A percentile compares a stretch with the other conserved stretches of the same genome.
Evolutionary conservation across 2,113 vertebrate genomes (phyloP).

Genomic region (Panurus biarmicus): DNA sequence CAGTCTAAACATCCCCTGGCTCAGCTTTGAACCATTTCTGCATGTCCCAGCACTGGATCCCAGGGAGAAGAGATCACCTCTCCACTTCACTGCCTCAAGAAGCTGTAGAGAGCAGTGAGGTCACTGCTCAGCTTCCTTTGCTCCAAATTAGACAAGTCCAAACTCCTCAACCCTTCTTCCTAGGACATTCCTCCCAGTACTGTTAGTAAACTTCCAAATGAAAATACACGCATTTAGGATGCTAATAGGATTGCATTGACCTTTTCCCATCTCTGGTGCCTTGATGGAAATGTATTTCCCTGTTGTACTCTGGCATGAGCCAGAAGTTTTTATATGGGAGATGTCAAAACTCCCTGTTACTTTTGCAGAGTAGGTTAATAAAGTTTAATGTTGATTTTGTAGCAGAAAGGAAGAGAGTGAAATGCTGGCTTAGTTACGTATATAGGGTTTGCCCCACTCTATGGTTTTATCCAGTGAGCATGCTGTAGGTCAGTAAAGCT

Average conservation of each 20-base stretch:
- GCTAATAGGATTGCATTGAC: not conserved
- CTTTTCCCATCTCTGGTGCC: not conserved
- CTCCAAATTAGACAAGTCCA: not conserved
- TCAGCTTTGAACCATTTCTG: not conserved
- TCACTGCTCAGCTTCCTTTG: not conserved
- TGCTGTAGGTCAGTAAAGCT: not conserved
- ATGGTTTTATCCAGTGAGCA: not conserved
- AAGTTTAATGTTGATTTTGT: not conserved
- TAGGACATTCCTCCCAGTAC: not conserved
- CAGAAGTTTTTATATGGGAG: not conserved
- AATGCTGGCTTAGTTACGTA: not conserved
- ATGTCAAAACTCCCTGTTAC: not conserved
- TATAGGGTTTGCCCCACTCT: not conserved
- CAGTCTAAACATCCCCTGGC: not conserved
- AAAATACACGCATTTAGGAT: not conserved
- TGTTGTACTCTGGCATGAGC: not conserved
- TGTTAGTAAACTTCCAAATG: not conserved
- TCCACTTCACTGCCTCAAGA: not conserved
- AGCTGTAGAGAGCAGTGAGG: not conserved
- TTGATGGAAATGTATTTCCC: not conserved
- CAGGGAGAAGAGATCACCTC: not conserved
- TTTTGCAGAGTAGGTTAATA: not conserved
- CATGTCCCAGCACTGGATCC: not conserved
- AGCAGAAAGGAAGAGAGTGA: not conserved
- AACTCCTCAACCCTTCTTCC: not conserved